These are phyloP conservation scores for Anas georgica DNA, from an alignment of 2,797 vertebrate species.

Conservation along the genomic window DNA sequence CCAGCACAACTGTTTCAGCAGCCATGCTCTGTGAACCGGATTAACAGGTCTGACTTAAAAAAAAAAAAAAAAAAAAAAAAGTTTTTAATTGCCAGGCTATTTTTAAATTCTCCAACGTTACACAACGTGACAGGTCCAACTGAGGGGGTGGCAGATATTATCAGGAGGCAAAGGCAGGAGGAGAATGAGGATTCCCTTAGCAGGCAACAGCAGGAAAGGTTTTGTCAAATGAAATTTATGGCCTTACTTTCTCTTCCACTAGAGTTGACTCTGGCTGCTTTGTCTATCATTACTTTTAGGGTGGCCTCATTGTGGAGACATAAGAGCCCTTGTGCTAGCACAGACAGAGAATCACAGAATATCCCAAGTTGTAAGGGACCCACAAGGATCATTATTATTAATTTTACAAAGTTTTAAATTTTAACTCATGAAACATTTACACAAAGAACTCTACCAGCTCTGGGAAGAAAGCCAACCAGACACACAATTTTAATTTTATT, in stretches of 20 bases:
- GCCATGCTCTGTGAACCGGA: not conserved
- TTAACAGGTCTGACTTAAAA: constrained; percentile 19
- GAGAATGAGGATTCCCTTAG: not conserved
- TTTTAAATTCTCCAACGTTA: constrained; percentile 12
- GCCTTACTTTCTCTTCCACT: not conserved
- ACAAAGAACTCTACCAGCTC: not conserved
- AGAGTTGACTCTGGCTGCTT: not conserved
- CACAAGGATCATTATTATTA: not conserved
- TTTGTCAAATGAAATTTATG: not conserved
- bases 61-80: not conserved
- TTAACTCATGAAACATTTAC: not conserved
- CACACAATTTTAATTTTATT: not conserved
- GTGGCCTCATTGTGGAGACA: not conserved
- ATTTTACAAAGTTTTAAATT: not conserved
- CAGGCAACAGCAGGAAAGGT: not conserved
- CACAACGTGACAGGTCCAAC: not conserved
- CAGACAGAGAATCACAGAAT: not conserved
- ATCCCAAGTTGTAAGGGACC: no score
- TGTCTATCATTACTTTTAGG: not conserved
- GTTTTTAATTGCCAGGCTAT: constrained; percentile 32
- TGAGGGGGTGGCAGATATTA: constrained; percentile 46
- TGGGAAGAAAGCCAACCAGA: not conserved
- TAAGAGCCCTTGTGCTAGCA: not conserved
- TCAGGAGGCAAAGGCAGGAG: not conserved
- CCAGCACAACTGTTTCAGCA: not conserved